Percentiles rank a stretch among this genome's conserved stretches.
Evolutionary conservation across 2,113 vertebrate species (phyloP).

Genomic region (Cynocephalus volans): DNA sequence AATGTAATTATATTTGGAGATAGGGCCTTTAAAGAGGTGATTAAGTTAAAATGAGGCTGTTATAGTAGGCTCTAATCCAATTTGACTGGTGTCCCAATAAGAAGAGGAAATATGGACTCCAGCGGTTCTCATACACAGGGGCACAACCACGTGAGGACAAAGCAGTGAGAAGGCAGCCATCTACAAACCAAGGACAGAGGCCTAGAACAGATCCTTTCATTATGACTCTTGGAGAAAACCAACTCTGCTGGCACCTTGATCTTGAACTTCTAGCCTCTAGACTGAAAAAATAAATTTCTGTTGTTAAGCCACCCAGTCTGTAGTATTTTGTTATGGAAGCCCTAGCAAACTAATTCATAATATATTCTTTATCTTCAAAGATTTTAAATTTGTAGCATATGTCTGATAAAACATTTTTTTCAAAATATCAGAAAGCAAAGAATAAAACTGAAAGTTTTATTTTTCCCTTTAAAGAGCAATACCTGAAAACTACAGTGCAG

Average conservation of each 20-base stretch:
- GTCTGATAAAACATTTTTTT: constrained; percentile 53
- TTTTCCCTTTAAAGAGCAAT: constrained; percentile 61
- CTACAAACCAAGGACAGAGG: neutral
- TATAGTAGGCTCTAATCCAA: neutral
- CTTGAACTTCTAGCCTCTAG: neutral
- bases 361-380: constrained; percentile 53
- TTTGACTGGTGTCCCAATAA: neutral
- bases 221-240: neutral
- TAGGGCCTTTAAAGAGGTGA: neutral
- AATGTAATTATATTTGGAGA: neutral
- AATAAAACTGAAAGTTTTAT: neutral
- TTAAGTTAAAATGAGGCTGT: neutral
- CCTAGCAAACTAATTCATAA: neutral
- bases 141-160: neutral
- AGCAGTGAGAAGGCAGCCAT: neutral
- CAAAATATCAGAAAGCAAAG: constrained; percentile 57
- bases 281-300: constrained; percentile 36
- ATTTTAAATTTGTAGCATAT: constrained; percentile 24
- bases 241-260: neutral
- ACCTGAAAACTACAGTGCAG: constrained; percentile 85
- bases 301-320: neutral
- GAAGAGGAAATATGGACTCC: neutral
- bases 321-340: neutral
- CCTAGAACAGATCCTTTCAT: neutral
- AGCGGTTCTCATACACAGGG: neutral